A percentile compares a stretch with the other conserved stretches of the same genome.
phyloP scores from a whole-genome alignment of 2,888 invertebrate species.

The Himalopsyche anomala region DNA sequence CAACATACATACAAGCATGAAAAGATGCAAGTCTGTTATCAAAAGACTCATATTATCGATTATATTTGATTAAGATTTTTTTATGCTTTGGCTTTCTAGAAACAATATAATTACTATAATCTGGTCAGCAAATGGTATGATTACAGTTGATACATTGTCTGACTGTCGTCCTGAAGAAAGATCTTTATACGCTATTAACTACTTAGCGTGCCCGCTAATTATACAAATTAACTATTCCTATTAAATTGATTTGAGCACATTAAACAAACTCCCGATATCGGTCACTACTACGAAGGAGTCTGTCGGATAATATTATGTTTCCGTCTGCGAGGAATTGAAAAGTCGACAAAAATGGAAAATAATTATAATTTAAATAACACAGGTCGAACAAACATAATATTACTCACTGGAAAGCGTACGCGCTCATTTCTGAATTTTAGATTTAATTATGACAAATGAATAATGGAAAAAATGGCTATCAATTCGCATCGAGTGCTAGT shows the following conservation, averaged over 20 bases:
- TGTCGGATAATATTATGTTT: constrained; percentile 28
- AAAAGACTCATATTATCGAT: too few relatives aligned
- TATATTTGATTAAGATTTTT: neutral
- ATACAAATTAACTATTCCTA: constrained; percentile 2
- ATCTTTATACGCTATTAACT: neutral
- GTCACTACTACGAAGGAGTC: neutral
- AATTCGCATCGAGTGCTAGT: too few relatives aligned
- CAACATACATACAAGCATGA: too few relatives aligned
- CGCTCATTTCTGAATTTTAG: neutral
- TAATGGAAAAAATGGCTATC: too few relatives aligned
- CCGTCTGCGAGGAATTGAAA: constrained; percentile 31
- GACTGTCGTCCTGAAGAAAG: neutral
- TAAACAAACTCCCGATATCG: neutral
- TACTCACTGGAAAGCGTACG: constrained; percentile 4
- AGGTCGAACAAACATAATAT: constrained; percentile 26
- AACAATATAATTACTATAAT: neutral
- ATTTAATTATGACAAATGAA: neutral
- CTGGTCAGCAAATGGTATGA: neutral
- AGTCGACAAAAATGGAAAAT: constrained; percentile 33
- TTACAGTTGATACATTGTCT: neutral
- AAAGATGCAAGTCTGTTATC: too few relatives aligned
- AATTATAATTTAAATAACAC: constrained; percentile 25
- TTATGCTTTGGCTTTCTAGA: constrained; percentile 3
- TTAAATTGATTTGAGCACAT: constrained; percentile 39
- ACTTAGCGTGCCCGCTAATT: neutral